Evolutionary conservation across 2,888 invertebrate genomes (phyloP).

Genomic region (Tinea semifulvella): DNA sequence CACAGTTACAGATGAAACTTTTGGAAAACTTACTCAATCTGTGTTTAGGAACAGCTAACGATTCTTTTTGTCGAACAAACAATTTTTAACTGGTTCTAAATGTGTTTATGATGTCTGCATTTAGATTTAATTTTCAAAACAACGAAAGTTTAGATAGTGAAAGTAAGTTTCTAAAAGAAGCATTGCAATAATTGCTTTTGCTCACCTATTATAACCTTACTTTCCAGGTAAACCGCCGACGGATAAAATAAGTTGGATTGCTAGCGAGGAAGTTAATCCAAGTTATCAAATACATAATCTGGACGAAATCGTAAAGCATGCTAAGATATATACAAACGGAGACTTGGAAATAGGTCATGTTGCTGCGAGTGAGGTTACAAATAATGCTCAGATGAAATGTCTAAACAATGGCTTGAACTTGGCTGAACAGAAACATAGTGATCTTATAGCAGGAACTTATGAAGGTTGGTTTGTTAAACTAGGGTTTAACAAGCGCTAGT

Average conservation of each 20-base stretch:
- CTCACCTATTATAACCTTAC: background rate
- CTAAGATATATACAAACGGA: conserved; percentile 49
- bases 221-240: conserved; percentile 19
- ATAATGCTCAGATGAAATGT: conserved; percentile 32
- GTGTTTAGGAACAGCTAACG: too few species aligned
- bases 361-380: conserved; percentile 37
- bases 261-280: conserved; percentile 40
- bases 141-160: conserved; percentile 19
- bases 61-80: too few species aligned
- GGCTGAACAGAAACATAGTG: conserved; percentile 74
- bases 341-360: conserved; percentile 59
- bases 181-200: background rate
- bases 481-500: too few species aligned
- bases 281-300: conserved; percentile 32
- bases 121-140: conserved; percentile 42
- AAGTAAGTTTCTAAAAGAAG: conserved; percentile 20
- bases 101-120: conserved; percentile 23
- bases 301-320: conserved; percentile 35
- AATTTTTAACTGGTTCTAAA: too few species aligned
- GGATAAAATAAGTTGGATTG: conserved; percentile 29
- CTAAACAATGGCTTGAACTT: conserved; percentile 45
- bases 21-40: too few species aligned
- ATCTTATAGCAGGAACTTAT: conserved; percentile 78
- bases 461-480: conserved; percentile 70
- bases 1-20: too few species aligned